Base-by-base conservation (phyloP, 2,113 vertebrate genomes). In the Proteles cristata region DNA sequence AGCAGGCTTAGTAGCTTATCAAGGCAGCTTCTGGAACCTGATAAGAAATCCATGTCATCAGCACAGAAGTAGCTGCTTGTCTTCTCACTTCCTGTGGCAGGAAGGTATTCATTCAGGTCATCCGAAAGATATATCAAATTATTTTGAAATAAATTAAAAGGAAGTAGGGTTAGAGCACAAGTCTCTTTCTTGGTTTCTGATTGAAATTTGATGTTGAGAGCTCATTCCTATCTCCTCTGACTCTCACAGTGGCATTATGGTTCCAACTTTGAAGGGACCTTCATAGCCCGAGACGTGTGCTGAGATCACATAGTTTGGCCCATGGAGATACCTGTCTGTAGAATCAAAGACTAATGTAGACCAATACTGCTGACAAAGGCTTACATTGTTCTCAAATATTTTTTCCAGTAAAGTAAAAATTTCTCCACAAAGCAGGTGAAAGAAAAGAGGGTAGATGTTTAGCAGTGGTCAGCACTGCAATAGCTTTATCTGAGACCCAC, bases 261-360 rank as follows among this genome's bases (percentile, higher is more conserved):
- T 88, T 94, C 53, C 55, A 58, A 95, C 94, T 97, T 97, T 98
- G 96, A 97, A 96, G 81, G 81, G 88, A 61, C 2, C 71, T 96
- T 98, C 97, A 98, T 84, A 98, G 96, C 16, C 81, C 63, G 90
- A 96, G 83, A 96, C 97, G 90, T 97, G 88, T 96, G 71, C 95
- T 90, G 95, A 96, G 97, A 98, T 98, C 98, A 98, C 94, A 96
- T 86, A 97, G 31, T 74, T 95, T 90, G 93, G 94, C 71, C 71
- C 71, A 74, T 88, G 81, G 94, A 95, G 93, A 91, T 93, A 94
- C 61, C 81, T 65, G 45, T 95, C 95, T 97, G 83, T 96, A 90
- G 98, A 97, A 98, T 98, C 90, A 98, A 98, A 98, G 97, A 35
- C 93, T 63, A 88, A 94, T 94, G 71, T 85, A 98, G 96, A 97